These are phyloP conservation scores for Allolobophora icterica DNA, from an alignment of 2,888 invertebrate genomes.

Conservation along the genomic window DNA sequence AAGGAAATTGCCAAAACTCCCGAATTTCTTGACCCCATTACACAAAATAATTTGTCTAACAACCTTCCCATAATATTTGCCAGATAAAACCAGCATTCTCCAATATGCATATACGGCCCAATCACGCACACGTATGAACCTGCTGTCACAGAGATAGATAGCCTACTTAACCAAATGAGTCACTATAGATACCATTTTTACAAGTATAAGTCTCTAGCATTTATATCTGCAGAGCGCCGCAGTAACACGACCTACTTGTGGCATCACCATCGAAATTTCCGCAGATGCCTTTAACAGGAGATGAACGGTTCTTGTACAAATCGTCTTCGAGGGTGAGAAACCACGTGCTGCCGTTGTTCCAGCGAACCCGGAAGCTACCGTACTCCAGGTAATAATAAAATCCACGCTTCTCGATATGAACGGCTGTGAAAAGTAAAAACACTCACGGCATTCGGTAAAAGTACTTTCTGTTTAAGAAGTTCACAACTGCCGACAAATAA, in stretches of 20 bases:
- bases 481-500: neutral
- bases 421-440: slow-evolving; percentile 29
- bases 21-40: too few relatives aligned
- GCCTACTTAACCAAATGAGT: too few relatives aligned
- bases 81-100: too few relatives aligned
- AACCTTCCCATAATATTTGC: too few relatives aligned
- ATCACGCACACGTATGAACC: too few relatives aligned
- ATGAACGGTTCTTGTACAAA: slow-evolving; percentile 6
- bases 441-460: neutral
- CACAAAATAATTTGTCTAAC: too few relatives aligned
- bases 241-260: slow-evolving; percentile 31
- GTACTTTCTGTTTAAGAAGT: neutral
- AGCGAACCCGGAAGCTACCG: slow-evolving; percentile 43
- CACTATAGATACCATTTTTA: too few relatives aligned
- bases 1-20: too few relatives aligned
- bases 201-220: too few relatives aligned
- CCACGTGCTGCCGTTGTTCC: slow-evolving; percentile 45
- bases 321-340: slow-evolving; percentile 43
- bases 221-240: too few relatives aligned
- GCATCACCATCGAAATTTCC: slow-evolving; percentile 53
- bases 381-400: slow-evolving; percentile 43
- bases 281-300: slow-evolving; percentile 54
- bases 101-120: too few relatives aligned
- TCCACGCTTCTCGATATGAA: slow-evolving; percentile 43
- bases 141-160: too few relatives aligned